Evolutionary conservation across 1,140 invertebrate species (phyloP), one percentile per base, ranked within the genome.

Genomic region (Vanessa atalanta): DNA sequence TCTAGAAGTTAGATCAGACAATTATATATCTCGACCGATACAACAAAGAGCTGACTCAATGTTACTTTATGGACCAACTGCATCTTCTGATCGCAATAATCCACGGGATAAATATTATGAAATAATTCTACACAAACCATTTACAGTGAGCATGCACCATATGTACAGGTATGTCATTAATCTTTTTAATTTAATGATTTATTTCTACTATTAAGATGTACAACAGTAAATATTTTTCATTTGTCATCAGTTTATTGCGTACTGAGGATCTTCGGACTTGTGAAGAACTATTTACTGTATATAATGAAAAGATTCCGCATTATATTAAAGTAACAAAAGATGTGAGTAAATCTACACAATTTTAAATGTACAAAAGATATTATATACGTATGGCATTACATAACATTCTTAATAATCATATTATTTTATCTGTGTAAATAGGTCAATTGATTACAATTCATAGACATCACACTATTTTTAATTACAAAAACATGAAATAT

Each of bases 81-180:
- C 76, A 31, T 79, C 85, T 8, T 26, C 78, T 5, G 88, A 89
- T 65, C 78, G 76, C 5, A 92, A 85, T 75, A 93, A 93, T 48
- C 80, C 89, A 8, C 92, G 85, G 48, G 88, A 89, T 63, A 94
- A 94, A 85, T 93, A 88, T 70, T 96, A 94, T 89, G 96, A 97
- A 85, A 95, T 97, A 78, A 93, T 97, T n/a, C 85, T 97, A 20
- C 95, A 96, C 75, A 94, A 94, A 84, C 95, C 95, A 31, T 95
- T 93, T 81, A 94, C 94, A 11, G 95, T 96, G 83, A 95, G 93
- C 48, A 89, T 95, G 60, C 91, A 94, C 89, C 93, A 94, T 79
- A 95, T 95, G 70, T 96, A 94, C 83, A 96, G 96, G 96, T 96
- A 82, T 76, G 79, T 87, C 60, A 50, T 64, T 37, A 47, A n/a